Base-by-base conservation (phyloP, 2,888 invertebrate species). In the Girardia tigrina region DNA sequence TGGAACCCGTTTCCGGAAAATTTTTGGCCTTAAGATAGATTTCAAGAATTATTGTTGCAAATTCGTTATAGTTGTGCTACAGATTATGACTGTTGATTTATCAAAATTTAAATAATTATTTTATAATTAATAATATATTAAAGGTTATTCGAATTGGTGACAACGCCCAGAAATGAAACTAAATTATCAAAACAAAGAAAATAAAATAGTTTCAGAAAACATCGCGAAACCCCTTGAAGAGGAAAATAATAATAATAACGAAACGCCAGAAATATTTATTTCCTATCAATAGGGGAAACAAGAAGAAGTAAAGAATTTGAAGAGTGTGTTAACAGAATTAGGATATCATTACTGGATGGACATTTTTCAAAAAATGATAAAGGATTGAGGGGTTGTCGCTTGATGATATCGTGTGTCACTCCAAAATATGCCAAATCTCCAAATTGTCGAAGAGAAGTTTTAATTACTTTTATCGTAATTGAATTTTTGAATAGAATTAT, bases 221-320 rank as follows among this genome's bases (percentile, higher is more conserved):
- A 1, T 12, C 1, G 71, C 1, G 2, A 69, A 71, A 27, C 74
- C 75, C 16, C 72, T 70, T 28, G 26, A 72, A 14, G 36, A 74
- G 42, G 28, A 8, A 36, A 27, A 26, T 12, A 26, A 20, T 28
- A 76, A 76, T 1, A 75, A 14, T n/a, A 4, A 20, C 23, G 26
- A 29, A 16, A 23, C 1, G 4, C 76, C 75, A 76, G 42, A 76
- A 70, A 79, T 83, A 1, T 83, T 82, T 77, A 79, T 83, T 26
- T 82, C 82, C 0, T 83, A 83, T 78, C 82, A 83, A 77, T 83
- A 83, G 82, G 82, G 80, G 23, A 80, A 80, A 75, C 83, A 83
- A 78, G 79, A 79, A 16, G 79, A 83, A 77, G 79, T 83, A 27
- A 79, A 79, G 74, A 77, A 78, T 1, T 77, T 83, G 72, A 82